Evolutionary conservation across 2,888 invertebrate genomes (phyloP).

Genomic region (Noctua pronuba): DNA sequence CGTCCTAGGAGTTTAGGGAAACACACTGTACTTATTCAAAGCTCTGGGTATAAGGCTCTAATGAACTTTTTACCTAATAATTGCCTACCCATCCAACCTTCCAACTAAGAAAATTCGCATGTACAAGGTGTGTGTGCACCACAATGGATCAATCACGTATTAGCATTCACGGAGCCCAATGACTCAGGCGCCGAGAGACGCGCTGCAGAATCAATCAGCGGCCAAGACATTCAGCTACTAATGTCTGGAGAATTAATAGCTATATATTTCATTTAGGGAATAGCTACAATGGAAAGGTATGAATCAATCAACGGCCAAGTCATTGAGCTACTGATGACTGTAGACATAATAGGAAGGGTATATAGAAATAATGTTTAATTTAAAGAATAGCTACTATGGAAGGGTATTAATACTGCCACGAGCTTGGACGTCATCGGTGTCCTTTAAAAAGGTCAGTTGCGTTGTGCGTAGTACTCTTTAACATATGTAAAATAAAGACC

Average conservation of each 20-base stretch:
- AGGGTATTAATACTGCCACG: background rate
- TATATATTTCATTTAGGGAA: background rate
- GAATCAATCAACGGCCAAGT: background rate
- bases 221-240: background rate
- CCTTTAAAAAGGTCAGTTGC: constrained; percentile 25
- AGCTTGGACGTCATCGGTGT: background rate
- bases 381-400: background rate
- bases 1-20: background rate
- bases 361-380: background rate
- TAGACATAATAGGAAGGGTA: background rate
- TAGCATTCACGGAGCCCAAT: constrained; percentile 40
- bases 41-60: background rate
- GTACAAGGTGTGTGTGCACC: background rate
- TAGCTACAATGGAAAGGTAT: background rate
- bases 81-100: background rate
- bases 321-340: background rate
- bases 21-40: background rate
- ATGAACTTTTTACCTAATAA: background rate
- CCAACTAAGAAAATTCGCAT: background rate
- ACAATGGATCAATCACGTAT: constrained; percentile 24
- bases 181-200: constrained; percentile 14
- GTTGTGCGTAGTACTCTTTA: background rate
- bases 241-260: background rate
- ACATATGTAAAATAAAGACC: background rate
- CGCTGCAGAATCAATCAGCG: constrained; percentile 37